Conservation (phyloP, 2,888 invertebrate genomes). For the Dendrolimus pini region DNA sequence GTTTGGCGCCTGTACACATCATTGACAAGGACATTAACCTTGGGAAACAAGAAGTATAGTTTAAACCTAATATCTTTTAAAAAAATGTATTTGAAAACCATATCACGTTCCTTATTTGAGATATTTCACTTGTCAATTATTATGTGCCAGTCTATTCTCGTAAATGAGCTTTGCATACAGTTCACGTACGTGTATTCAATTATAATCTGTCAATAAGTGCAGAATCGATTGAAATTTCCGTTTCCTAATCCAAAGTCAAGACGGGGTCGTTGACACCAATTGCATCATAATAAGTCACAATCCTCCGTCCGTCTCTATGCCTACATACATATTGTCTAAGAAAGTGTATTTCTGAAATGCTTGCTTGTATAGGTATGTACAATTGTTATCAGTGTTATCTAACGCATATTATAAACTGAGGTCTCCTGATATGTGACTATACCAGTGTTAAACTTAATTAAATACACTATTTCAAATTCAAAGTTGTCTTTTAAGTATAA, state of each 20-base stretch:
- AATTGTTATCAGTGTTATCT: no score
- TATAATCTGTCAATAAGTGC: conserved; percentile 23
- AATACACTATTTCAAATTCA: no score
- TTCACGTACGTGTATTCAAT: not conserved
- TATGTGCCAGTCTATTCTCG: no score
- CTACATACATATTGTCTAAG: no score
- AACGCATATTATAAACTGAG: no score
- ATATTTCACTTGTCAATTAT: no score
- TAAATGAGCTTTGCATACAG: no score
- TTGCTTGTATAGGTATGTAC: not conserved
- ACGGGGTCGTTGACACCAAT: conserved; percentile 58
- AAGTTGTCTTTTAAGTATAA: no score
- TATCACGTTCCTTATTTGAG: not conserved
- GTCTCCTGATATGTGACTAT: no score
- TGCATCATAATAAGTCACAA: conserved; percentile 40
- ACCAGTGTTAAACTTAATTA: no score
- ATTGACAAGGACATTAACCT: conserved; percentile 16
- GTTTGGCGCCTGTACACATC: conserved; percentile 18
- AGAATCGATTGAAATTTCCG: conserved; percentile 41
- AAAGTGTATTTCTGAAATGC: not conserved
- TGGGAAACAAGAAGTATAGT: not conserved
- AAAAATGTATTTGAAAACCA: not conserved
- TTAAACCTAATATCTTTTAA: not conserved
- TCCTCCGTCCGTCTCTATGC: conserved; percentile 21
- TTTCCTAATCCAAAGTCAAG: conserved; percentile 46